Conservation (phyloP, 2,888 invertebrate species). For the Orthosia gracilis region DNA sequence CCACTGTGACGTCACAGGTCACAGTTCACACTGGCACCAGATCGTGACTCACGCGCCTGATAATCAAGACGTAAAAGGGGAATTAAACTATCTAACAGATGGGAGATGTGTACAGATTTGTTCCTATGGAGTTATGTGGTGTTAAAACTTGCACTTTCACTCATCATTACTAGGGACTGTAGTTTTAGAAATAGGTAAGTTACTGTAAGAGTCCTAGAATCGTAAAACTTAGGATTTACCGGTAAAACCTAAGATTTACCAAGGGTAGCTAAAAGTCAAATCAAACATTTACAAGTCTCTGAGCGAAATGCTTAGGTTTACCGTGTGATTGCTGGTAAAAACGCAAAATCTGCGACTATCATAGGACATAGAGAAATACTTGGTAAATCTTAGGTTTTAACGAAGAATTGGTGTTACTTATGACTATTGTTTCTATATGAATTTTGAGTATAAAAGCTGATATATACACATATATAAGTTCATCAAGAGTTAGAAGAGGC, state of each 20-base stretch:
- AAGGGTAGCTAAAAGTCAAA: no score
- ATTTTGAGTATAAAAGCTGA: background rate
- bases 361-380: no score
- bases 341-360: no score
- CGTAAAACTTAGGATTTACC: no score
- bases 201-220: no score
- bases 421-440: background rate
- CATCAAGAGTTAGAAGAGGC: no score
- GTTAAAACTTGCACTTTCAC: constrained; percentile 69
- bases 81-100: constrained; percentile 70
- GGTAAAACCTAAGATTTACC: no score
- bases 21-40: constrained; percentile 72
- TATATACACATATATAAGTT: no score
- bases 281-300: no score
- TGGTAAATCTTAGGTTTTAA: background rate
- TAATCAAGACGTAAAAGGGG: constrained; percentile 72
- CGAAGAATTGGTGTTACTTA: background rate
- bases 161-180: constrained; percentile 31
- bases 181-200: background rate
- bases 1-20: constrained; percentile 74
- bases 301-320: no score
- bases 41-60: constrained; percentile 73
- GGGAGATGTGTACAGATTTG: constrained; percentile 65
- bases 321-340: no score
- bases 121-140: constrained; percentile 64